These are phyloP conservation scores for Achlya flavicornis DNA, from an alignment of 2,888 invertebrate genomes.

Conservation along the genomic window DNA sequence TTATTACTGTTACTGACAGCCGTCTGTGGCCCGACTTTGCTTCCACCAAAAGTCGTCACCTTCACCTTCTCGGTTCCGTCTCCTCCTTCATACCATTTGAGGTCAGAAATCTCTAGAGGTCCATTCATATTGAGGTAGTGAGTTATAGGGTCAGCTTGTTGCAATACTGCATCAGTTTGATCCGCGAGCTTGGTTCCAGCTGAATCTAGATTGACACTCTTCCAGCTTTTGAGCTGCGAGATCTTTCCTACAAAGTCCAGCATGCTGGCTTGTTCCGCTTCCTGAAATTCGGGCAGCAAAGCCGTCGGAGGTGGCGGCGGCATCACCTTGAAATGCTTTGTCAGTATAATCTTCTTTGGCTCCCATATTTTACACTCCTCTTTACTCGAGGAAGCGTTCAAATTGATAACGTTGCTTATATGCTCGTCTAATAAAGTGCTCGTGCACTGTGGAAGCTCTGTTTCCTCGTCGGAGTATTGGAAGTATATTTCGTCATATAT, in stretches of 20 bases:
- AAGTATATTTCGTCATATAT: conserved; percentile 80
- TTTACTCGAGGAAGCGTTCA: conserved; percentile 77
- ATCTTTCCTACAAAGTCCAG: conserved; percentile 75
- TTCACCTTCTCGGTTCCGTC: conserved; percentile 73
- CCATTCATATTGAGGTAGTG: conserved; percentile 76
- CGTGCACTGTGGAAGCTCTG: conserved; percentile 79
- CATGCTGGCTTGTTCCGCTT: conserved; percentile 67
- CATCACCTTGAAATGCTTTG: conserved; percentile 70
- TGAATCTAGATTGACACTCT: conserved; percentile 69
- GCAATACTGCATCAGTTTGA: conserved; percentile 69
- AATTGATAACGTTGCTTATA: conserved; percentile 81
- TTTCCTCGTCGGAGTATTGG: conserved; percentile 85
- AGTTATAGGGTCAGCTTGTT: conserved; percentile 65
- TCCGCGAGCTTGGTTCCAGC: conserved; percentile 73
- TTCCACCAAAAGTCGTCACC: conserved; percentile 60
- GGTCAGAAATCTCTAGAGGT: conserved; percentile 75
- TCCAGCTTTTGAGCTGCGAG: conserved; percentile 75
- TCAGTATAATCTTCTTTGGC: conserved; percentile 68
- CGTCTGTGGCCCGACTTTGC: conserved; percentile 69
- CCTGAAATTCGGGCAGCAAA: conserved; percentile 66
- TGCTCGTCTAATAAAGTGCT: conserved; percentile 75
- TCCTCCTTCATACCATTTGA: conserved; percentile 76
- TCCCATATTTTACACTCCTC: conserved; percentile 75
- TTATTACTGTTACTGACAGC: conserved; percentile 68
- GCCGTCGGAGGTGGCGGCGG: conserved; percentile 67